Evolutionary conservation across 1,140 invertebrate species (phyloP).

Genomic region (Drosophila repleta): DNA sequence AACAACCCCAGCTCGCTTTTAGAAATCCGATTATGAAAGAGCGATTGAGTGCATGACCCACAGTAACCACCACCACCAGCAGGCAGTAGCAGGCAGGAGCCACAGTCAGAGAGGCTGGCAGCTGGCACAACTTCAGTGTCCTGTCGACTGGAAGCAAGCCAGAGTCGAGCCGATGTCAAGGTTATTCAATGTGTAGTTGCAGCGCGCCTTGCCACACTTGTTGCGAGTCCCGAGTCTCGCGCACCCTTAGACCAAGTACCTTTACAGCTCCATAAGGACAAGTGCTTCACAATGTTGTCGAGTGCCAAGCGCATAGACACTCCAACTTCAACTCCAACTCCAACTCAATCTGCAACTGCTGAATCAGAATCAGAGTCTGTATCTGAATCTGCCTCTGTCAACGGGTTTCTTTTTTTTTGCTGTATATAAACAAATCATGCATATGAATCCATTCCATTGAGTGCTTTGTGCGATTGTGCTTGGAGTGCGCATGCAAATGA

Average conservation of each 20-base stretch:
- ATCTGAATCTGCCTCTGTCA: slow-evolving; percentile 16
- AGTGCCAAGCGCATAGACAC: slow-evolving; percentile 20
- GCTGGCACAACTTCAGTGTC: neutral
- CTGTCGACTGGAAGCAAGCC: slow-evolving; percentile 11
- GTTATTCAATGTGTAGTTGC: slow-evolving; percentile 62
- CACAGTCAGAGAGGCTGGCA: neutral
- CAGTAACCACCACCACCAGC: slow-evolving; percentile 36
- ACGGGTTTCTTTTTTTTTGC: neutral
- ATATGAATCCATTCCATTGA: slow-evolving; percentile 17
- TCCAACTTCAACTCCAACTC: slow-evolving; percentile 6
- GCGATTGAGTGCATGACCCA: slow-evolving; percentile 68
- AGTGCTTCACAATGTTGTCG: slow-evolving; percentile 27
- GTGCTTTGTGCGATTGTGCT: slow-evolving; percentile 17
- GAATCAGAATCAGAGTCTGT: neutral
- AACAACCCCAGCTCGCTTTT: slow-evolving; percentile 75
- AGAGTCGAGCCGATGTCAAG: slow-evolving; percentile 59
- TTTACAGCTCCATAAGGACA: slow-evolving; percentile 42
- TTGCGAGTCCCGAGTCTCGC: slow-evolving; percentile 36
- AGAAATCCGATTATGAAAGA: slow-evolving; percentile 75
- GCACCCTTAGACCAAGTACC: slow-evolving; percentile 13
- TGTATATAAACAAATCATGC: slow-evolving; percentile 21
- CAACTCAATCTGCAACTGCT: neutral
- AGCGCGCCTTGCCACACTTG: slow-evolving; percentile 45
- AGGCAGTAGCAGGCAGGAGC: neutral
- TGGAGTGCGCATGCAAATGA: neutral